A percentile compares a stretch with the other conserved stretches of the same genome.
These are phyloP conservation scores for Melolontha melolontha DNA, from an alignment of 2,888 invertebrate genomes.

Conservation along the genomic window DNA sequence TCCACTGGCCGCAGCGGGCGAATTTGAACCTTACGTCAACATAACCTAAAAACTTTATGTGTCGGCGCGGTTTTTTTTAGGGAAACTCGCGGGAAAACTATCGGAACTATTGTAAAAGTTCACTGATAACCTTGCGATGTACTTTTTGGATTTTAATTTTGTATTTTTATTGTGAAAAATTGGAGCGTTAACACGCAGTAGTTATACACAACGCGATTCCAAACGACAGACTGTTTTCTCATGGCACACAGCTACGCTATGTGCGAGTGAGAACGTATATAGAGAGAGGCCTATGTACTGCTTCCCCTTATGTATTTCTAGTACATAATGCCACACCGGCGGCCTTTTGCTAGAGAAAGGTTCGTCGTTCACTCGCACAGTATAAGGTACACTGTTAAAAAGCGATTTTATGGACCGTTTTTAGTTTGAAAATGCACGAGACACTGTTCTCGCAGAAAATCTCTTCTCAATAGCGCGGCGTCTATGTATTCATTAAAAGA, in stretches of 20 bases:
- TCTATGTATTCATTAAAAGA: no score
- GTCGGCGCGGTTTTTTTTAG: constrained; percentile 23
- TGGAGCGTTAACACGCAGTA: constrained; percentile 25
- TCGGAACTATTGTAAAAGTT: constrained; percentile 5
- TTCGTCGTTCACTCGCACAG: constrained; percentile 30
- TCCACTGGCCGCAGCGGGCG: constrained; percentile 26
- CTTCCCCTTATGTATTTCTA: constrained; percentile 62
- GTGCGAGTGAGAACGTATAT: constrained; percentile 61
- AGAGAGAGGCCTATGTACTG: constrained; percentile 60
- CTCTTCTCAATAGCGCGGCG: no score
- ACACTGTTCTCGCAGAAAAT: constrained; percentile 9
- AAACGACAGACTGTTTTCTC: constrained; percentile 45
- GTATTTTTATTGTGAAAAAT: constrained; percentile 26
- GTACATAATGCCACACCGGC: constrained; percentile 56
- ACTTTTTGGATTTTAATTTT: not conserved
- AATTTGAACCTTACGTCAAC: constrained; percentile 36
- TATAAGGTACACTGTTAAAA: constrained; percentile 44
- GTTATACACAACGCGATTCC: constrained; percentile 40
- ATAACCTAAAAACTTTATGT: constrained; percentile 39
- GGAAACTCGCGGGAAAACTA: constrained; percentile 3
- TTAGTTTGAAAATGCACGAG: not conserved
- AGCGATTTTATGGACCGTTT: constrained; percentile 5
- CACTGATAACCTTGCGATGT: not conserved
- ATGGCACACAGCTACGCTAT: constrained; percentile 62
- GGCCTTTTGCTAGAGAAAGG: constrained; percentile 43